A percentile compares a stretch with the other conserved stretches of the same genome.
Evolutionary conservation across 1,140 invertebrate species (phyloP).

Genomic region (Solenopsis fugax): DNA sequence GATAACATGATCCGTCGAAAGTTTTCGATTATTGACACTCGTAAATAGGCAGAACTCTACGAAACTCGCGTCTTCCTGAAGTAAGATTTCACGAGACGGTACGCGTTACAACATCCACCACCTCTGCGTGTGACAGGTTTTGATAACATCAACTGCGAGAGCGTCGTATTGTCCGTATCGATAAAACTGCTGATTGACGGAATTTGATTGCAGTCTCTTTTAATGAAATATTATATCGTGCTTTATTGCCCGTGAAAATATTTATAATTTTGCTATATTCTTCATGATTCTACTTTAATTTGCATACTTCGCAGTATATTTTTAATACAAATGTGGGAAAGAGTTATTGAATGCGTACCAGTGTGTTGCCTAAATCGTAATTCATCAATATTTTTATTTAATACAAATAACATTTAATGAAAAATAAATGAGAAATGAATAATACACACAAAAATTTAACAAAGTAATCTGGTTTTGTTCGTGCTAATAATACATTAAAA

Average conservation of each 20-base stretch:
- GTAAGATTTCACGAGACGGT: constrained; percentile 62
- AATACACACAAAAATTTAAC: too few relatives aligned
- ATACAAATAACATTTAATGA: too few relatives aligned
- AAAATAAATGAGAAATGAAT: too few relatives aligned
- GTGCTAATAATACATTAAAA: too few relatives aligned
- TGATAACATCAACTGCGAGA: constrained; percentile 54
- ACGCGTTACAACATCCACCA: constrained; percentile 50
- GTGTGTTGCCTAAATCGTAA: too few relatives aligned
- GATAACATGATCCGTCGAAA: constrained; percentile 50
- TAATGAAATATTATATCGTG: not conserved
- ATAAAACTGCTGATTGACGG: constrained; percentile 62
- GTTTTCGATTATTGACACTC: constrained; percentile 68
- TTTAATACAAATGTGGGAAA: not conserved
- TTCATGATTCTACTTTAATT: not conserved
- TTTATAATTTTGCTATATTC: not conserved
- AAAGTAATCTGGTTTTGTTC: too few relatives aligned
- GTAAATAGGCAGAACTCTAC: constrained; percentile 66
- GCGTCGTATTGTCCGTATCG: constrained; percentile 57
- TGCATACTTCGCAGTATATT: not conserved
- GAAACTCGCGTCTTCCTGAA: constrained; percentile 60
- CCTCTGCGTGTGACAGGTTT: constrained; percentile 57
- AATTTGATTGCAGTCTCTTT: constrained; percentile 45
- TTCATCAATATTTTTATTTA: too few relatives aligned
- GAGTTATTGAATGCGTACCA: too few relatives aligned
- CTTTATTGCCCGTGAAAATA: not conserved